Evolutionary conservation across 2,888 invertebrate genomes (phyloP), one percentile per base, ranked within the genome.

Genomic region (Diarsia mendica): DNA sequence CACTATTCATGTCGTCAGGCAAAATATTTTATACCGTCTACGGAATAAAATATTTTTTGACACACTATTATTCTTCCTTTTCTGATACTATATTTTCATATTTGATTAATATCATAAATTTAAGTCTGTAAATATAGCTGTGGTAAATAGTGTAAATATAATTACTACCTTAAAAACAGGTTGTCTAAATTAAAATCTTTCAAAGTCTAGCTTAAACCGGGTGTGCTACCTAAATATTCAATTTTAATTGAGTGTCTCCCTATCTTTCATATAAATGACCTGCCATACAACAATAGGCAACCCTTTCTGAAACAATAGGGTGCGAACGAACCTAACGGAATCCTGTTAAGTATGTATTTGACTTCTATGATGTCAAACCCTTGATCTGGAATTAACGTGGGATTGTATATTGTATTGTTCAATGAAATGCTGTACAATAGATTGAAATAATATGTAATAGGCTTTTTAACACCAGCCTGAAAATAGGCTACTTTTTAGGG

Each of bases 301-400:
- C 78, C 78, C 44, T 64, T 76, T 71, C 23, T 55, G 2, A 55
- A 63, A 77, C 71, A 77, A 78, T 55, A 44, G 55, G 63, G 20
- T 64, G 46, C 20, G 3, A 71, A 49, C 20, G 3, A 71, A 49
- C 13, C 63, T 18, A 70, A 44, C 55, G 39, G 63, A 44, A 48
- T n/a, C 20, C 39, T 53, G 53, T 1, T 63, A 77, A 68, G 46
- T 77, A n/a, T 63, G 46, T 68, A n/a, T 77, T 63, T 63, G 39
- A 53, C 39, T 44, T 63, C 18, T 53, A n/a, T 23, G 48, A 48
- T 48, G 61, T 49, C 11, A 53, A 53, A 39, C 48, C 8, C 13
- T 69, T 77, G 53, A 77, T 23, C 8, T 49, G 2, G 61, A 53
- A 53, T 18, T 5, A 18, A 48, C 2, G 23, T 61, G 13, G 63